Conservation (phyloP, 2,888 invertebrate species). For the Aspidiotus rigidus region DNA sequence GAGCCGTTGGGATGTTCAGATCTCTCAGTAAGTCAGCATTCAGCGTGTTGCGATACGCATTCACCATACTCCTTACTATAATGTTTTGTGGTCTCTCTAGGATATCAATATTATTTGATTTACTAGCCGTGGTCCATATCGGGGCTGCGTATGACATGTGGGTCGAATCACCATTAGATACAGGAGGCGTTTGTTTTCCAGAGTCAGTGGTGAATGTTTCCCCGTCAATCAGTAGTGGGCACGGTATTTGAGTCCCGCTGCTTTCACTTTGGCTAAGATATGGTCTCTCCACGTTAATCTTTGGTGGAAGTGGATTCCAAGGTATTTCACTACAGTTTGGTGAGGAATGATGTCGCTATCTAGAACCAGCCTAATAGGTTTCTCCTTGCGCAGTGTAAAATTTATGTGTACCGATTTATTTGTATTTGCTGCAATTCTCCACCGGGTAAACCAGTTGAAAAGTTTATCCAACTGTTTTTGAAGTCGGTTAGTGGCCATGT, state of each 20-base stretch:
- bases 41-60: neutral
- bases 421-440: conserved; percentile 3
- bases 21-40: neutral
- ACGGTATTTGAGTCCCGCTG: neutral
- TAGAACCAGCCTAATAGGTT: neutral
- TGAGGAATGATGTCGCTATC: neutral
- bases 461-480: conserved; percentile 3
- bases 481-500: neutral
- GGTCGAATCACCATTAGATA: conserved; percentile 1
- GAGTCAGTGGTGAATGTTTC: neutral
- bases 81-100: neutral
- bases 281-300: conserved; percentile 11
- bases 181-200: conserved; percentile 5
- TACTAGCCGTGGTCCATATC: conserved; percentile 1
- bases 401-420: conserved; percentile 7
- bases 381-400: neutral
- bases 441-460: neutral
- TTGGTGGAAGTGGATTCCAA: conserved; percentile 7
- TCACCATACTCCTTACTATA: neutral
- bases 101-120: conserved; percentile 7
- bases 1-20: neutral
- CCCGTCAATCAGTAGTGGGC: conserved; percentile 1
- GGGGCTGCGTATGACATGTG: neutral
- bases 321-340: conserved; percentile 1
- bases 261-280: neutral